phyloP scores from a whole-genome alignment of 1,140 invertebrate species.

The Dolichoris vasculosae region DNA sequence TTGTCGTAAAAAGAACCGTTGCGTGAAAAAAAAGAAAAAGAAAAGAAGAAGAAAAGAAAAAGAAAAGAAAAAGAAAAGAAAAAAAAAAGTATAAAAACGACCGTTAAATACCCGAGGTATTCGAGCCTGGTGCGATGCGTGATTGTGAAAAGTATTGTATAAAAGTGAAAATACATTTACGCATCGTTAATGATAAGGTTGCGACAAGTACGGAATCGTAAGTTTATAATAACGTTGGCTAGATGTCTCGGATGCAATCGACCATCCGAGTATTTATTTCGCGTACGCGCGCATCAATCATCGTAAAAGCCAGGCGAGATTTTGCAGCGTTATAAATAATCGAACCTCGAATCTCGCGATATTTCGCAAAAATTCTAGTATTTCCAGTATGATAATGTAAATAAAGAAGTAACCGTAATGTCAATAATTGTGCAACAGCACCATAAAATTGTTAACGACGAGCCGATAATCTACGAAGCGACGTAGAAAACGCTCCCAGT shows the following conservation, averaged over 20 bases:
- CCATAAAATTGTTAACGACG: not conserved
- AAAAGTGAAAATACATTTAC: not conserved
- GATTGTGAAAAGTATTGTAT: not conserved
- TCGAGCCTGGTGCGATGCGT: fast-evolving
- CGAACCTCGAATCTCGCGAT: not conserved
- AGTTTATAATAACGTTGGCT: not conserved
- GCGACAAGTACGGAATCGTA: not conserved
- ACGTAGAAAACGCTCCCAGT: not conserved
- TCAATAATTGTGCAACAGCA: not conserved
- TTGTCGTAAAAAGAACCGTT: too few relatives aligned
- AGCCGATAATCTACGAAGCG: not conserved
- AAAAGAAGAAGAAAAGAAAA: too few relatives aligned
- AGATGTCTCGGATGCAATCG: not conserved
- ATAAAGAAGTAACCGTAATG: not conserved
- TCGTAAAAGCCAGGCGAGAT: not conserved
- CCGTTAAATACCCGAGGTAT: too few relatives aligned
- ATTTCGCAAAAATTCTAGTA: not conserved
- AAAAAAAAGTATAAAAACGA: not conserved
- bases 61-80: too few relatives aligned
- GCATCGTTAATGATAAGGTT: not conserved
- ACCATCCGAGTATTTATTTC: not conserved
- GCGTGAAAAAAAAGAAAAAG: too few relatives aligned
- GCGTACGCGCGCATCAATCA: not conserved
- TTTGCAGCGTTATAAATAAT: not conserved
- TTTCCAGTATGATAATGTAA: not conserved